Evolutionary conservation across 2,797 vertebrate species (phyloP).

Genomic region (Molossus alvarezi): DNA sequence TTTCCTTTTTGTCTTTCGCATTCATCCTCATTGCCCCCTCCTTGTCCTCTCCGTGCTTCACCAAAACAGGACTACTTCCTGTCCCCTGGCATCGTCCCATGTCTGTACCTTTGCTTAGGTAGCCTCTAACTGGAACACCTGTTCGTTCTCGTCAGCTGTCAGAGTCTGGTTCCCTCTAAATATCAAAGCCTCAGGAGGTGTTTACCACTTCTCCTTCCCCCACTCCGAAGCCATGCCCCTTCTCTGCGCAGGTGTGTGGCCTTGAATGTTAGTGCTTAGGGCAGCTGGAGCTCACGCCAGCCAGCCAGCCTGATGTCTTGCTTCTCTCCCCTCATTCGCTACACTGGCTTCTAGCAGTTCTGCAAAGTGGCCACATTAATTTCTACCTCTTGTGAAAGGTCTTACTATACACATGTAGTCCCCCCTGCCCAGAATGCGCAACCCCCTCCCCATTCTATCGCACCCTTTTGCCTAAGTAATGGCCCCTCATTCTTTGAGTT

Average conservation of each 20-base stretch:
- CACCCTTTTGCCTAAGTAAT: background rate
- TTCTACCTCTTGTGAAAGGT: background rate
- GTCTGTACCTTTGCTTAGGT: background rate
- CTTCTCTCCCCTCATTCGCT: background rate
- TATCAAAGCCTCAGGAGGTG: background rate
- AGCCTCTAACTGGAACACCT: background rate
- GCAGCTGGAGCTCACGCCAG: background rate
- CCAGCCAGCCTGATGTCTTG: background rate
- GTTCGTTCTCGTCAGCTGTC: background rate
- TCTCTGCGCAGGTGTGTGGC: background rate
- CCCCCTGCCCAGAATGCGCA: background rate
- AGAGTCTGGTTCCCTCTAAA: background rate
- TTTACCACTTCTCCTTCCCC: background rate
- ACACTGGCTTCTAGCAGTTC: background rate
- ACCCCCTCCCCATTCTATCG: rapidly evolving
- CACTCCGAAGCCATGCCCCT: background rate
- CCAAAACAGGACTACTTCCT: background rate
- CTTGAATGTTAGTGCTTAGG: background rate
- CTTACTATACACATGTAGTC: background rate
- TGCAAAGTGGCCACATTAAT: background rate
- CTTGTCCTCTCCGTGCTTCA: background rate
- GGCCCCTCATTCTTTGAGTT: background rate
- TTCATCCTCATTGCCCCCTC: background rate
- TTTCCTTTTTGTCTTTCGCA: background rate
- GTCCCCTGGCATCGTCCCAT: background rate